Evolutionary conservation across 2,888 invertebrate genomes (phyloP), one percentile per base, ranked within the genome.

Genomic region (Masnerella sp.): DNA sequence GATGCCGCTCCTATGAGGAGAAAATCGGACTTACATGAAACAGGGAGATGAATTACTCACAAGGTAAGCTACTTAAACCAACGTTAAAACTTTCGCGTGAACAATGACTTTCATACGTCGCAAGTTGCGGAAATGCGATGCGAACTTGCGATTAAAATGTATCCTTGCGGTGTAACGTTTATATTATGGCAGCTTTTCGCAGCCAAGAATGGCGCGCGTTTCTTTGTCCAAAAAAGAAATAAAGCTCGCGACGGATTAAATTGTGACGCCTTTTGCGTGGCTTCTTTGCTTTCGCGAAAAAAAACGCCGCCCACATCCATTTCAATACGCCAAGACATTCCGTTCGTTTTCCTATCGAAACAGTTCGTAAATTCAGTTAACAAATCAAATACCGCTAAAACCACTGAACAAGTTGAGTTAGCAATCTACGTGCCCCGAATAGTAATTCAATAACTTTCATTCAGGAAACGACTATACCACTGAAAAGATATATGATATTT

Each of bases 341-440:
- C 38, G 15, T 61, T 69, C 54, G 52, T 58, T 67, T 42, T 74
- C 52, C 36, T 47, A 58, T 72, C 80, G 82, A 81, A 85, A 83
- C 82, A 85, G 83, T 85, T 83, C 79, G 83, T 80, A 82, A 86
- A 85, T 85, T 84, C 84, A 85, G 83, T 86, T 82, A 85, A 84
- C 85, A 85, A 85, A 85, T 85, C 84, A 85, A 86, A 85, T 86
- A 84, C 84, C 85, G 81, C 84, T 84, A 84, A 86, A 85, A 86
- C 85, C 85, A 81, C 83, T 80, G 84, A 85, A 85, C 86, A 86
- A 85, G 85, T 86, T 85, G 82, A 83, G 83, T 83, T 84, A 81
- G 84, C 84, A 84, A 83, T 85, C 82, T 85, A 85, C 86, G 85
- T 86, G 85, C 80, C 75, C 76, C 77, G 84, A 86, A 85, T 86